Percentiles rank a stretch among this genome's conserved stretches.
Evolutionary conservation across 2,888 invertebrate species (phyloP).

Genomic region (Metacarcinus magister): DNA sequence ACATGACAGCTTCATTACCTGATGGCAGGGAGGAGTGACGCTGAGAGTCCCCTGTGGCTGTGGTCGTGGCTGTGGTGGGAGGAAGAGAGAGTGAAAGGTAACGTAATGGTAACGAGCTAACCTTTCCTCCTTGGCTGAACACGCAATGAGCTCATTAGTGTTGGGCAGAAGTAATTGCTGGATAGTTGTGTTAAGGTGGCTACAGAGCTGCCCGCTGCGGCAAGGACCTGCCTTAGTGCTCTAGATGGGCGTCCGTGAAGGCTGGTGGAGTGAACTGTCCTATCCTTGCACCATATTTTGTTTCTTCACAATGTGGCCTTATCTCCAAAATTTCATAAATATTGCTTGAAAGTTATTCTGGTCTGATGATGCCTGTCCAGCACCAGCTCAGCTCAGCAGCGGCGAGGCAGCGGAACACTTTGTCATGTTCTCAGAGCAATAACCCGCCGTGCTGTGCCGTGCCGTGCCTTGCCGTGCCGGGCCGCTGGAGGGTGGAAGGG

Average conservation of each 20-base stretch:
- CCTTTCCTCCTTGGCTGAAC: not conserved
- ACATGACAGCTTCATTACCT: constrained; percentile 31
- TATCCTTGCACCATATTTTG: not conserved
- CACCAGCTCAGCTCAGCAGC: not conserved
- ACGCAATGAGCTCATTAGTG: constrained; percentile 47
- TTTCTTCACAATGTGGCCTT: not conserved
- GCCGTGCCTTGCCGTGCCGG: too few species aligned
- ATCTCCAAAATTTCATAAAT: not conserved
- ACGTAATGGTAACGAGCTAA: constrained; percentile 36
- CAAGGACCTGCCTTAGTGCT: not conserved
- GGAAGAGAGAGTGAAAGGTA: not conserved
- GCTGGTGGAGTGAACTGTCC: not conserved
- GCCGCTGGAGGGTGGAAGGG: not conserved
- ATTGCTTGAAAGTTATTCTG: not conserved
- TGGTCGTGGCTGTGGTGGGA: not conserved
- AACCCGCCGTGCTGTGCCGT: not conserved
- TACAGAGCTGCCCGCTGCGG: not conserved
- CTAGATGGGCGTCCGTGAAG: not conserved
- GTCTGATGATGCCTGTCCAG: not conserved
- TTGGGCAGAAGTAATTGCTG: not conserved
- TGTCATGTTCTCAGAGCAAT: constrained; percentile 1
- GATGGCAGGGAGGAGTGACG: constrained; percentile 9
- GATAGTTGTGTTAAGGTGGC: constrained; percentile 40
- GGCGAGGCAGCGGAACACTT: not conserved
- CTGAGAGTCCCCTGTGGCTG: not conserved